Conservation (phyloP, 2,113 vertebrate species). For the Atrichornis clamosus region DNA sequence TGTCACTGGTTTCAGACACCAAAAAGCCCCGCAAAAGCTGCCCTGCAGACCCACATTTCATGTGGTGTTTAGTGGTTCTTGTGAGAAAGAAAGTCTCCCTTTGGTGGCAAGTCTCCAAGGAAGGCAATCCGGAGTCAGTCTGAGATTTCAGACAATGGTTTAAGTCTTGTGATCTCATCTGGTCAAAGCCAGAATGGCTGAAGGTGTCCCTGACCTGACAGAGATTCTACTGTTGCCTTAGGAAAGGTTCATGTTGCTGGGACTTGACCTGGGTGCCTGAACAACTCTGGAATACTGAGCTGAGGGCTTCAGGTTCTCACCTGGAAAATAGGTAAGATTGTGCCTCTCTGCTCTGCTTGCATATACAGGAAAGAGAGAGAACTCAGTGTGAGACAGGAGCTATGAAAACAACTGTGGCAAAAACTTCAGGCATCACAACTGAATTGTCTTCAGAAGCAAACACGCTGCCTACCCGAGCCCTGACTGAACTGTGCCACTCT, state of each 20-base stretch:
- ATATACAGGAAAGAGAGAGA: not conserved
- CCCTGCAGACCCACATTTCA: not conserved
- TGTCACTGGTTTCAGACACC: not conserved
- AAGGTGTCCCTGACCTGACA: not conserved
- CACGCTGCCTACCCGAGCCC: rapidly evolving
- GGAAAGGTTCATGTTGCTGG: not conserved
- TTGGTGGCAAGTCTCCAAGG: not conserved
- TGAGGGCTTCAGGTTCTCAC: not conserved
- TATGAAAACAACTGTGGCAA: not conserved
- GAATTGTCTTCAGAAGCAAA: not conserved
- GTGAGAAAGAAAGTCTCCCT: rapidly evolving
- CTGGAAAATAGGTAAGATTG: not conserved
- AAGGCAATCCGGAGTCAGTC: not conserved
- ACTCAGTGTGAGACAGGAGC: not conserved
- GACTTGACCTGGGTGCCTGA: not conserved
- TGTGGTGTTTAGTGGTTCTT: not conserved
- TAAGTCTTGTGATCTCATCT: not conserved
- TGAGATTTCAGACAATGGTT: not conserved
- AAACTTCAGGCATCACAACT: not conserved
- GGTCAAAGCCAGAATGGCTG: not conserved
- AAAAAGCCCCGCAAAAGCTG: not conserved
- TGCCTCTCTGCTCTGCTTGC: not conserved
- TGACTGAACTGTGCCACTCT: not conserved
- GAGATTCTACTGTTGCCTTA: not conserved
- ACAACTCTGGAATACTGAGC: not conserved